Base-by-base conservation (phyloP, 64 coral and sea anemone species). In the Actinia tenebrosa region DNA sequence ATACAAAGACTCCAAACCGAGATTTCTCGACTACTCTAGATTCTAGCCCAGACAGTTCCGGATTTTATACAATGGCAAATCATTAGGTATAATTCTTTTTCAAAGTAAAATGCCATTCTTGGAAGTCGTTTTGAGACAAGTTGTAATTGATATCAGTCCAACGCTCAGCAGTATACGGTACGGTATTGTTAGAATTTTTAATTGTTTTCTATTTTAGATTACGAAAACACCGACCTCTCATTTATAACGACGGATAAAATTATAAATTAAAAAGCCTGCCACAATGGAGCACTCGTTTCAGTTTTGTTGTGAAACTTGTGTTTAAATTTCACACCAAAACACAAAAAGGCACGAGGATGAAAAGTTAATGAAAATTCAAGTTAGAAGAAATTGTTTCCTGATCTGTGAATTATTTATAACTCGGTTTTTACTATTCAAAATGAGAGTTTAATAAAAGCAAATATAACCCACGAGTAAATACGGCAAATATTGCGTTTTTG, bases 141-240 rank as follows among this genome's bases (percentile, higher is more conserved):
- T 86, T 64, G 23, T 91, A 91, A 91, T 91, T 91, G 84, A 63
- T 91, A 80, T 86, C 85, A 78, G 89, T 90, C 56, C 64, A 53
- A 20, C 19, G 45, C 84, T 79, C 89, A 86, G 89, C 84, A 81
- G 84, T 72, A 20, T 83, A 84, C 56, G 45, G 60, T 78, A 85
- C 45, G n/a, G 61, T 60, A 86, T 86, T 91, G 89, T 86, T 84
- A 58, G 52, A 91, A 86, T 86, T 86, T 44, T 75, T 86, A 86
- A 86, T 91, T 42, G 63, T 80, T 91, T 80, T 45, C 26, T 37
- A 37, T 22, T 56, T 9, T 59, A 25, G 42, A 75, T 75, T 75
- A 27, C 22, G 10, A 42, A 26, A 42, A 42, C 23, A 75, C 69
- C 69, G 69, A 42, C 23, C 15, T 3, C 26, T 42, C 13, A 42